These are phyloP conservation scores for Premnoplex brunnescens DNA, from an alignment of 2,797 vertebrate species.

Conservation along the genomic window DNA sequence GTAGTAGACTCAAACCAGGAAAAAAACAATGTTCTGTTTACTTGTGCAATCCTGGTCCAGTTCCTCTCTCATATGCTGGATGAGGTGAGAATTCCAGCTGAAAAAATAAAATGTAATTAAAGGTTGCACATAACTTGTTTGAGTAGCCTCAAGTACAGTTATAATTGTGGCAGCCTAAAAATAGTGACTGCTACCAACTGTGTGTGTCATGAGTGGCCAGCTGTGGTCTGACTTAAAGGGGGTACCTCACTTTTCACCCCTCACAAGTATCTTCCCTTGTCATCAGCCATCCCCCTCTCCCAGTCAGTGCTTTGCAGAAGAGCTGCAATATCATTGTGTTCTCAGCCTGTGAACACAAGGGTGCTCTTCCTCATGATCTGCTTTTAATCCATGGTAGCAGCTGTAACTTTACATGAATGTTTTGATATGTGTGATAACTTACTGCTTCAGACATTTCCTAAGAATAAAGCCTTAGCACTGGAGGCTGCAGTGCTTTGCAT, in stretches of 20 bases:
- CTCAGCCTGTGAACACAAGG: neutral
- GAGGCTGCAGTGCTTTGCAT: neutral
- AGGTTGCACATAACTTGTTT: neutral
- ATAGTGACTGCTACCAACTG: neutral
- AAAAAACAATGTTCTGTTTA: neutral
- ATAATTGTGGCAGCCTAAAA: neutral
- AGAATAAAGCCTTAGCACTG: neutral
- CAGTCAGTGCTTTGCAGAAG: neutral
- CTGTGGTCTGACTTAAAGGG: neutral
- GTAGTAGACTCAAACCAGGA: neutral
- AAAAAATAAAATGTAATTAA: neutral
- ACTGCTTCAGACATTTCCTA: neutral
- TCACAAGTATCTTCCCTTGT: neutral
- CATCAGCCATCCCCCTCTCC: neutral
- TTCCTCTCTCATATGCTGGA: neutral
- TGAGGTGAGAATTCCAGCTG: neutral
- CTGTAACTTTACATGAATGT: neutral
- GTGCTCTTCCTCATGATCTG: neutral
- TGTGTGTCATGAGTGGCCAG: neutral
- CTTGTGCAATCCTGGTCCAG: neutral
- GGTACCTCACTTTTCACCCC: fast-evolving
- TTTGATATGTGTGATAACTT: fast-evolving
- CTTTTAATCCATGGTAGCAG: neutral
- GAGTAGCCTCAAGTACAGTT: neutral
- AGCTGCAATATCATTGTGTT: neutral